Evolutionary conservation across 2,113 vertebrate species (phyloP).

Genomic region (Plestiodon gilberti): DNA sequence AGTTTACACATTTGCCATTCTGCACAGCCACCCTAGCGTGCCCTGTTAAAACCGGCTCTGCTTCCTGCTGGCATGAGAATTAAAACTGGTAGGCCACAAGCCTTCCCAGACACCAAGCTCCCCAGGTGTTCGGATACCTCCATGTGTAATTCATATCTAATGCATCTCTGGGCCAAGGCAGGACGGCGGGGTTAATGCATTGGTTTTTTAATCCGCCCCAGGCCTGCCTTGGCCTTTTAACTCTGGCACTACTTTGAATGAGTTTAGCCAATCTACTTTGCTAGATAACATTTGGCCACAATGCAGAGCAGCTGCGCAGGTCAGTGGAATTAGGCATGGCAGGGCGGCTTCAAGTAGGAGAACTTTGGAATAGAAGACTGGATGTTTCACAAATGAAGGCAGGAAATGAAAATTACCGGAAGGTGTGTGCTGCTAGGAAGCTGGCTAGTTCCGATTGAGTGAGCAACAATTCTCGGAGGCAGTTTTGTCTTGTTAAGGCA

Average conservation of each 20-base stretch:
- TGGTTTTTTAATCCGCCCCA: neutral
- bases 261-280: neutral
- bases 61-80: fast-evolving
- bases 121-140: fast-evolving
- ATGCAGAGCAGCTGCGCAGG: too few relatives aligned
- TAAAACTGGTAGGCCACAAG: fast-evolving
- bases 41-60: neutral
- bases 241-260: neutral
- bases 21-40: neutral
- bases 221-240: neutral
- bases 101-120: fast-evolving
- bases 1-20: neutral
- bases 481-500: neutral
- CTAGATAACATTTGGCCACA: neutral
- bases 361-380: neutral
- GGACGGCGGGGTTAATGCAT: fast-evolving
- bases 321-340: neutral
- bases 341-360: neutral
- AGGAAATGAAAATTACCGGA: neutral
- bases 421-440: too few relatives aligned
- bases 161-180: neutral
- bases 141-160: neutral
- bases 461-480: neutral
- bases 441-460: neutral
- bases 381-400: too few relatives aligned